Evolutionary conservation across 2,888 invertebrate genomes (phyloP).

Genomic region (Oxycera nigricornis): DNA sequence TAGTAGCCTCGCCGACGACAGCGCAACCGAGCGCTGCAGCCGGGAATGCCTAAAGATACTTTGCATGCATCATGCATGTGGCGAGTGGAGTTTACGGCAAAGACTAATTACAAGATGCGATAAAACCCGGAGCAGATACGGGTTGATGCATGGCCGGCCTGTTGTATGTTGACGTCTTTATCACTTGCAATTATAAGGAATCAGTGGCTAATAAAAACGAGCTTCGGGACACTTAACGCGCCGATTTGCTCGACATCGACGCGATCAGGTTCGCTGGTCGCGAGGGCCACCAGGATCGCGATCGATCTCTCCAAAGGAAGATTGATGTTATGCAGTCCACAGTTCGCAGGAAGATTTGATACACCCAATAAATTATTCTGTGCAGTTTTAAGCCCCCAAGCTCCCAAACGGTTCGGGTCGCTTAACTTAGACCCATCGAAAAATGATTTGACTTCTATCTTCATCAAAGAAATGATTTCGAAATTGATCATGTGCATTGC

Average conservation of each 20-base stretch:
- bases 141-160: constrained; percentile 37
- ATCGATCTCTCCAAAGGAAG: background rate
- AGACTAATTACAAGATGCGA: constrained; percentile 41
- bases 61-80: constrained; percentile 26
- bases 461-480: too few species aligned
- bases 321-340: too few species aligned
- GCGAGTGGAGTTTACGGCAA: constrained; percentile 14
- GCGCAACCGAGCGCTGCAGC: background rate
- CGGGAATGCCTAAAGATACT: background rate
- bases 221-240: constrained; percentile 28
- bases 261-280: background rate
- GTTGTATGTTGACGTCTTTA: constrained; percentile 45
- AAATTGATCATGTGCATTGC: too few species aligned
- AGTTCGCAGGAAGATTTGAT: too few species aligned
- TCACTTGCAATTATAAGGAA: constrained; percentile 45
- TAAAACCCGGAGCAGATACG: constrained; percentile 36
- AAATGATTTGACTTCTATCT: too few species aligned
- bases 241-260: constrained; percentile 36
- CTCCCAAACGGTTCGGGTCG: too few species aligned
- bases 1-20: background rate
- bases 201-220: constrained; percentile 45
- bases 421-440: too few species aligned
- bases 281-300: constrained; percentile 24
- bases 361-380: too few species aligned
- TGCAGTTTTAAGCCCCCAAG: too few species aligned